These are phyloP conservation scores for Uromys caudimaculatus DNA, from an alignment of 2,797 vertebrate genomes.

Conservation along the genomic window DNA sequence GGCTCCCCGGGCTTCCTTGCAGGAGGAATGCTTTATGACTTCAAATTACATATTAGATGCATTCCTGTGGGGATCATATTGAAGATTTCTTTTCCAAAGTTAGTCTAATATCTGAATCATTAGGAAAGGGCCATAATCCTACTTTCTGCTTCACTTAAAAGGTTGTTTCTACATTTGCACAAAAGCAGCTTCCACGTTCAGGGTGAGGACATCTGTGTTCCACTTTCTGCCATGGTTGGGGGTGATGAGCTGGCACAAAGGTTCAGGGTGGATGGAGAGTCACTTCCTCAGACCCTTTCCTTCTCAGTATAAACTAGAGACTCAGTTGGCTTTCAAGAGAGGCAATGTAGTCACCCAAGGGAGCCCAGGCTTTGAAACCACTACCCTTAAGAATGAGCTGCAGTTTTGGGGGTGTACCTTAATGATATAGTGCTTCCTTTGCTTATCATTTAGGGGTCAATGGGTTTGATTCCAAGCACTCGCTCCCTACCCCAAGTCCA, in stretches of 20 bases:
- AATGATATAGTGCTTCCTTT: not conserved
- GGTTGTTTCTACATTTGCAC: constrained; percentile 45
- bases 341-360: not conserved
- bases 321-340: constrained; percentile 43
- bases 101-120: constrained; percentile 38
- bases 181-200: constrained; percentile 23
- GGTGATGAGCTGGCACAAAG: not conserved
- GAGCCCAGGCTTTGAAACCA: not conserved
- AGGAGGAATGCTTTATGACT: constrained; percentile 67
- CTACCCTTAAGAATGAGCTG: not conserved
- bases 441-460: not conserved
- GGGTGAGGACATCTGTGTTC: constrained; percentile 13
- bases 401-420: not conserved
- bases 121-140: constrained; percentile 61
- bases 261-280: not conserved
- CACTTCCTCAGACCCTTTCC: constrained; percentile 17
- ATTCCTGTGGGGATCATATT: constrained; percentile 61
- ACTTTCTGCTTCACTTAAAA: constrained; percentile 46
- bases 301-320: not conserved
- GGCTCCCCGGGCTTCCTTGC: constrained; percentile 9
- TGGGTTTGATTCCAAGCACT: not conserved
- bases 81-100: constrained; percentile 71
- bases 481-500: not conserved
- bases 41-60: constrained; percentile 71
- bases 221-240: constrained; percentile 7